Base-by-base conservation (phyloP, 2,797 vertebrate species). In the Centroberyx gerrardi region DNA sequence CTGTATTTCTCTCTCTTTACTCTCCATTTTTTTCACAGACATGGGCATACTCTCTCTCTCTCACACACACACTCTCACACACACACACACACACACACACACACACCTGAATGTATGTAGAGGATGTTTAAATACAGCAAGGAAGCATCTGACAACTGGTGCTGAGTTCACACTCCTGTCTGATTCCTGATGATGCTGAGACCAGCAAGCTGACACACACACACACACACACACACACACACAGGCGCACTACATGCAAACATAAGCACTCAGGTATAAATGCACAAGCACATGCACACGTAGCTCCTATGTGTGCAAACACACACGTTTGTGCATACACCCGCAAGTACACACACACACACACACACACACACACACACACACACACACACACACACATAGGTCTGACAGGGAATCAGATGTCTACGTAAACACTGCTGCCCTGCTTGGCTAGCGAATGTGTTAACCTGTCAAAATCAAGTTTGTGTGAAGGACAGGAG, bases 211-310 rank as follows among this genome's bases (percentile, higher is more conserved):
- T 33, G 48, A 81, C 55, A 38, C 0, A 22, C 12, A 53, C 44
- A 52, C 59, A 61, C 18, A 51, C 64, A 62, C 58, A 40, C 13
- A 27, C 9, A 52, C 12, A 5, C 17, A 68, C 42, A 9, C 8
- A 13, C 61, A 44, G 36, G 69, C 63, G 68, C 56, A 51, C 66
- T 1, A 36, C 55, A 76, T 33, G 61, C 31, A 64, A 68, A 62
- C 52, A 52, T 1, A 54, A 31, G 14, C 29, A 44, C 42, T 10
- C 42, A 44, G 8, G 42, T 10, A 44, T 44, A 7, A 33, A 33
- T 33, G 33, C 33, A 33, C 4, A 33, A 33, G 33, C 33, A 33
- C 33, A 33, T 33, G 33, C 33, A 22, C 22, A 22, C 22, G 22
- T 22, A 22, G 22, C 22, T 22, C 22, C 22, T 22, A 1, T 22